A percentile compares a stretch with the other conserved stretches of the same genome.
Evolutionary conservation across 2,888 invertebrate genomes (phyloP).

Genomic region (Diarsia brunnea): DNA sequence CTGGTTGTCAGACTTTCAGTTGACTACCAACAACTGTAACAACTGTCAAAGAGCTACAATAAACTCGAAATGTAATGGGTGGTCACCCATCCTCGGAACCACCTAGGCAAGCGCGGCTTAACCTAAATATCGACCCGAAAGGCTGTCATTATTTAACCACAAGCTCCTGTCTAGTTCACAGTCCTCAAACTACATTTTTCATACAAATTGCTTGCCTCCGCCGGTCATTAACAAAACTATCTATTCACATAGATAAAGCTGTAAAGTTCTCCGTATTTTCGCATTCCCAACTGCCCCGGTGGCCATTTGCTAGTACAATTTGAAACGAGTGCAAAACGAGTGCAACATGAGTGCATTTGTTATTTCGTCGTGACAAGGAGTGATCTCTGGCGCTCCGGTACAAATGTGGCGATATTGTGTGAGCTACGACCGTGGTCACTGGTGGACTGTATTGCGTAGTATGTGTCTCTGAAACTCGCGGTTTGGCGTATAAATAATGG

Average conservation of each 20-base stretch:
- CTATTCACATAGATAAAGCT: constrained; percentile 6
- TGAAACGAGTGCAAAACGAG: constrained; percentile 19
- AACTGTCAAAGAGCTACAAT: no score
- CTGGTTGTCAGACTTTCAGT: no score
- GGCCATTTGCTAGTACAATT: constrained; percentile 31
- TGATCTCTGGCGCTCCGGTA: constrained; percentile 17
- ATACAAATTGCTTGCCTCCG: not conserved
- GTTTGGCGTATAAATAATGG: not conserved
- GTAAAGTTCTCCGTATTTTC: constrained; percentile 2
- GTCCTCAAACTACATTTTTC: not conserved
- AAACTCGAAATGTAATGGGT: no score
- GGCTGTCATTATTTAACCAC: no score
- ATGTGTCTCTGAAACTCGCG: constrained; percentile 32
- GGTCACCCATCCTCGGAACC: no score
- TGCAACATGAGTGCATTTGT: constrained; percentile 51
- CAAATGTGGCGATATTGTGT: constrained; percentile 50
- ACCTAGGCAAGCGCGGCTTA: no score
- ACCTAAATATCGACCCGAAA: no score
- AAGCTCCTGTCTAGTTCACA: no score
- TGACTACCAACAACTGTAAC: no score
- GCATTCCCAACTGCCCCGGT: not conserved
- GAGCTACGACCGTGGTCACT: constrained; percentile 39
- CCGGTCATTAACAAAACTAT: not conserved
- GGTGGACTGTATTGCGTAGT: constrained; percentile 28
- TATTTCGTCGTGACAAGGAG: constrained; percentile 39